Conservation (phyloP, 2,888 invertebrate genomes). For the Brenthis daphne region DNA sequence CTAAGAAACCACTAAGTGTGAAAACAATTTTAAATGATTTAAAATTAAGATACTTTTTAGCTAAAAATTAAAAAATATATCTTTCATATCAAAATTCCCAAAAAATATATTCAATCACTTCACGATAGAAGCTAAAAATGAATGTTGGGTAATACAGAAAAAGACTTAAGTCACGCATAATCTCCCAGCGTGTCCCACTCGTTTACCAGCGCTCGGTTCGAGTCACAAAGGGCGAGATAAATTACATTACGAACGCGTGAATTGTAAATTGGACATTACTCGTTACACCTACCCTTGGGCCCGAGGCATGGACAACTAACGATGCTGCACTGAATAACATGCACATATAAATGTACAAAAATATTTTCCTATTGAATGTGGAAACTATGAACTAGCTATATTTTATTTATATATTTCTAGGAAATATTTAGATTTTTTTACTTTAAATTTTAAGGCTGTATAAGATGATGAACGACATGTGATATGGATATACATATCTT, state of each 20-base stretch:
- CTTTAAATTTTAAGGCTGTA: too few relatives aligned
- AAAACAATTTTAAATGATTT: too few relatives aligned
- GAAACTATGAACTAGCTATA: not conserved
- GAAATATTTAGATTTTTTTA: too few relatives aligned
- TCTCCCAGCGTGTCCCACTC: conserved; percentile 20
- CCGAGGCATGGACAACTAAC: conserved; percentile 41
- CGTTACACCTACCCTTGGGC: conserved; percentile 61
- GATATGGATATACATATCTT: too few relatives aligned
- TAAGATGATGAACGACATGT: too few relatives aligned
- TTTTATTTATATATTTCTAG: too few relatives aligned
- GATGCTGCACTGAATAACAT: conserved; percentile 29
- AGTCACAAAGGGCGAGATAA: conserved; percentile 76
- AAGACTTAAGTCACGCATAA: conserved; percentile 18
- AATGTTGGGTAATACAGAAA: conserved; percentile 10
- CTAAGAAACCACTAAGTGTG: too few relatives aligned
- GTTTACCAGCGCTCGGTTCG: conserved; percentile 25
- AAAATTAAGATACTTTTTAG: too few relatives aligned
- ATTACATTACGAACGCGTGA: conserved; percentile 79
- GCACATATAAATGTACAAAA: conserved; percentile 25
- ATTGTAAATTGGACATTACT: conserved; percentile 82
- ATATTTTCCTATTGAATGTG: not conserved
- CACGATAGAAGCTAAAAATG: not conserved
- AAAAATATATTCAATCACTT: too few relatives aligned
- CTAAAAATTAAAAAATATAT: too few relatives aligned
- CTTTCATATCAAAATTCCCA: too few relatives aligned